phyloP scores from a whole-genome alignment of 2,797 vertebrate species.

The Acanthurus lineatus region DNA sequence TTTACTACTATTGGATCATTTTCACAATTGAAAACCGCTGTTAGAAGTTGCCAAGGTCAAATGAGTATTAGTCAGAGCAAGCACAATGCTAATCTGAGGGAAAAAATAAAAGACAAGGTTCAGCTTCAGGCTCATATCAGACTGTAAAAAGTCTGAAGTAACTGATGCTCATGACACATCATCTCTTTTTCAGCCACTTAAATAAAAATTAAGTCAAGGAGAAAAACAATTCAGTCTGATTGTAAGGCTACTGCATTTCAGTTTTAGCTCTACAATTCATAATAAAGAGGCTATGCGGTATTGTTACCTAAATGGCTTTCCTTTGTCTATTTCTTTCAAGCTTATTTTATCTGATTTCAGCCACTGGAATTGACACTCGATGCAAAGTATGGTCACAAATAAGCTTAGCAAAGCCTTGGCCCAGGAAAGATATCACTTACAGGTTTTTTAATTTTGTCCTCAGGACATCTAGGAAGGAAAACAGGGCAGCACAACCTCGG shows the following conservation, averaged over 20 bases:
- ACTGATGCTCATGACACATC: background rate
- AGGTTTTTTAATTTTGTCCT: background rate
- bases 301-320: background rate
- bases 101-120: background rate
- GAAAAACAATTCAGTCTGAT: background rate
- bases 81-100: background rate
- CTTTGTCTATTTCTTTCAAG: background rate
- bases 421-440: slow-evolving; percentile 2
- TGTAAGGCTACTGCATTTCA: slow-evolving; percentile 2
- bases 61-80: background rate
- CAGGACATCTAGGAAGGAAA: background rate
- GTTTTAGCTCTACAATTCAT: background rate
- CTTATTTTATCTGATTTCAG: background rate
- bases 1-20: background rate
- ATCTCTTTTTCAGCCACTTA: background rate
- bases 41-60: background rate
- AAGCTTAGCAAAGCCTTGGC: background rate
- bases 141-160: background rate
- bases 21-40: slow-evolving; percentile 1
- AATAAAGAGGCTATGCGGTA: background rate
- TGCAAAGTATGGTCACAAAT: no score
- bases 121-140: background rate
- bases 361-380: no score
- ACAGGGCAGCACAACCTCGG: background rate
- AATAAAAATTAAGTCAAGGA: slow-evolving; percentile 7